phyloP scores from a whole-genome alignment of 2,888 invertebrate species.

The Diogma glabrata region DNA sequence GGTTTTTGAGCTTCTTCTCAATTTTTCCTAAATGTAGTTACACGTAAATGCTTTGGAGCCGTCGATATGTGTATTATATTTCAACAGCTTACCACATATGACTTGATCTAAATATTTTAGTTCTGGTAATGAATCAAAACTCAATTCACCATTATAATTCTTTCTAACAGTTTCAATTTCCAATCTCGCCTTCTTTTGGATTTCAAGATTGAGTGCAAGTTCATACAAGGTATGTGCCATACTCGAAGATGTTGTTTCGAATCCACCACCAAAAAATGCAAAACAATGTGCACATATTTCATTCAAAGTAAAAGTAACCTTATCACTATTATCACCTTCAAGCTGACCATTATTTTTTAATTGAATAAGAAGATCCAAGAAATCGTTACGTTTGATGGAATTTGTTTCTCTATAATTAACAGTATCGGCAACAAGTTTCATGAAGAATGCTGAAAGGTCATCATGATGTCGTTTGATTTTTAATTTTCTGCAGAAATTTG shows the following conservation, averaged over 20 bases:
- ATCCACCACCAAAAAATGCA: conserved; percentile 28
- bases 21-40: too few relatives aligned
- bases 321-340: conserved; percentile 15
- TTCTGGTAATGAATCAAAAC: conserved; percentile 12
- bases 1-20: too few relatives aligned
- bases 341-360: neutral
- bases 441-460: too few relatives aligned
- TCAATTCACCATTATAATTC: conserved; percentile 11
- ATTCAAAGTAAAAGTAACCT: too few relatives aligned
- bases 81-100: too few relatives aligned
- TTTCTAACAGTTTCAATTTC: conserved; percentile 3
- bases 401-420: conserved; percentile 11
- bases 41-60: too few relatives aligned
- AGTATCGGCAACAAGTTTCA: neutral
- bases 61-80: too few relatives aligned
- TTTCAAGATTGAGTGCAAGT: conserved; percentile 20
- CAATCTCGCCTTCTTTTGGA: conserved; percentile 11
- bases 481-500: too few relatives aligned
- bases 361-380: conserved; percentile 20
- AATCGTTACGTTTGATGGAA: conserved; percentile 20
- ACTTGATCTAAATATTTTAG: conserved; percentile 15
- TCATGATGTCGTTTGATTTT: too few relatives aligned
- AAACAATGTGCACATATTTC: conserved; percentile 24
- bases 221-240: conserved; percentile 26
- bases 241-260: conserved; percentile 28